Evolutionary conservation across 2,113 vertebrate species (phyloP), one percentile per base, ranked within the genome.

Genomic region (Cacatua alba): DNA sequence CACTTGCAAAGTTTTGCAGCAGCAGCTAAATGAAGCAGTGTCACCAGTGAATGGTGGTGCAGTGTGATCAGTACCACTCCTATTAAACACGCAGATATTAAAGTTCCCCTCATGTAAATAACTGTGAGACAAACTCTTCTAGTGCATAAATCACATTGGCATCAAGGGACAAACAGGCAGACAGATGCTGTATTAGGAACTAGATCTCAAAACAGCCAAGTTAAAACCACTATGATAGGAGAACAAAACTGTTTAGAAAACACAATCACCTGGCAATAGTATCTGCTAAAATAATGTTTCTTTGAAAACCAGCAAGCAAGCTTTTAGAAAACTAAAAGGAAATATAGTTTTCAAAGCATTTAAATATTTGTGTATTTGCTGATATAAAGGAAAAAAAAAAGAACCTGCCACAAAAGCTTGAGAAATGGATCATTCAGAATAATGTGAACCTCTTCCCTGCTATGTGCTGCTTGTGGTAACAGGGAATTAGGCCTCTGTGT

Each of bases 251-350:
- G 29, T 77, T 75, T 6, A 43, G 37, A 69, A 87, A 65, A n/a
- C 14, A 13, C 35, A 41, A 63, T 19, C 2, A 0, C 17, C 25
- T 78, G 63, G 84, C 62, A 84, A 71, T 41, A 71, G 37, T 31
- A 67, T 74, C 87, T 82, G 77, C 26, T 92, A 64, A 93, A 96
- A 71, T 62, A 86, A 37, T 1, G 4, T 26, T 96, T 91, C 74
- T 95, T 96, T 90, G 82, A 90, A 94, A 96, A 91, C 72, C 75
- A 86, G 65, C 49, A 95, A 95, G 46, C 74, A 92, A n/a, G 19
- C 33, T 21, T 57, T 23, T 57, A 57, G 91, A 90, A 97, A 93
- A 79, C 49, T 55, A 48, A 48, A 59, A n/a, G 43, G 14, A 90
- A 51, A 19, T 35, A n/a, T 0, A 83, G 75, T 60, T 91, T 82